Evolutionary conservation across 2,113 vertebrate species (phyloP).

Genomic region (Carollia perspicillata): DNA sequence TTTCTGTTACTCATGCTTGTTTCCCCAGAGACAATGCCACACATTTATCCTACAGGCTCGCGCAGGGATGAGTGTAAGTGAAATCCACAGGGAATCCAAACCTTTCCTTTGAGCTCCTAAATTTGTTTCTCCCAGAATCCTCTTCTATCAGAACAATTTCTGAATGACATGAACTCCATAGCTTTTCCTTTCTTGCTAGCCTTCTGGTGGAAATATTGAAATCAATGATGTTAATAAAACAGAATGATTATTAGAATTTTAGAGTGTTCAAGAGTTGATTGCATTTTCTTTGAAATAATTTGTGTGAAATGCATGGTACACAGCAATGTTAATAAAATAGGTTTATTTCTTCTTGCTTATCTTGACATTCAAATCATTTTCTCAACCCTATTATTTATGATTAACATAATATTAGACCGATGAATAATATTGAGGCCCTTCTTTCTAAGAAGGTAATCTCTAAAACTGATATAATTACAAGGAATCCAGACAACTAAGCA

Average conservation of each 20-base stretch:
- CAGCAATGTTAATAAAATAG: background rate
- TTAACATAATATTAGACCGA: background rate
- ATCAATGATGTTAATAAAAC: background rate
- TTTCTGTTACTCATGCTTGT: background rate
- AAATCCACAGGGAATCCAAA: background rate
- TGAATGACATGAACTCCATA: background rate
- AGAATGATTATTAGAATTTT: constrained; percentile 5
- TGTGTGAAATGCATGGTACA: background rate
- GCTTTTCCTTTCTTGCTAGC: background rate
- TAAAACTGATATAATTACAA: background rate
- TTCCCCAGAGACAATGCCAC: background rate
- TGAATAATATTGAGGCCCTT: background rate
- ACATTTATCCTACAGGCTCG: background rate
- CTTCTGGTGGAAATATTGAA: background rate
- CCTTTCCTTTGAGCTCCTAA: background rate
- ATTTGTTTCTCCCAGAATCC: background rate
- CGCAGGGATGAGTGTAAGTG: background rate
- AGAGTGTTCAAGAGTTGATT: background rate
- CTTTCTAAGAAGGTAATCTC: background rate
- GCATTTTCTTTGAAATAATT: constrained; percentile 12
- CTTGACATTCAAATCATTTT: constrained; percentile 15
- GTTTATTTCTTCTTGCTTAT: constrained; percentile 16
- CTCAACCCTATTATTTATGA: background rate
- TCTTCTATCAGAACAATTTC: background rate
- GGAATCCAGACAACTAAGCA: background rate